Conservation (phyloP, 1,140 invertebrate species). For the Drosophila pallidifrons region DNA sequence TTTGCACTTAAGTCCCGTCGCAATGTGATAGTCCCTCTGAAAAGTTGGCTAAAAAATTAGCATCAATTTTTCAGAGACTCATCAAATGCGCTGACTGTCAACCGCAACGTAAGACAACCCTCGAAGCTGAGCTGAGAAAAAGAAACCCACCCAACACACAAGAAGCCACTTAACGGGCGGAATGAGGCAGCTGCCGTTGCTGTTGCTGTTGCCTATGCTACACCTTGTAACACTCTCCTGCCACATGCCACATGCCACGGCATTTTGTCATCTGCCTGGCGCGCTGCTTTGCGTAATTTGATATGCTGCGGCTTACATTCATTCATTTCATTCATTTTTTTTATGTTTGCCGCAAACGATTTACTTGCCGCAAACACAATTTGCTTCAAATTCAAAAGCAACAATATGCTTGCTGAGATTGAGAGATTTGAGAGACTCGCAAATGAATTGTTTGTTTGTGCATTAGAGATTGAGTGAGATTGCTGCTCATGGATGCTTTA, state of each 20-base stretch:
- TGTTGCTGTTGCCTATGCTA: conserved; percentile 58
- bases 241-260: conserved; percentile 12
- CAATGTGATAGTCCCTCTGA: conserved; percentile 57
- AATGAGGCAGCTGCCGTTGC: conserved; percentile 41
- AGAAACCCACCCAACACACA: not conserved
- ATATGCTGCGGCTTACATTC: conserved; percentile 76
- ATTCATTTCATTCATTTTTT: not conserved
- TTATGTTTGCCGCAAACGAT: conserved; percentile 80
- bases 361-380: conserved; percentile 67
- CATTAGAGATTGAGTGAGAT: conserved; percentile 12
- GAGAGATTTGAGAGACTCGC: conserved; percentile 13
- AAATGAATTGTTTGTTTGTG: conserved; percentile 46
- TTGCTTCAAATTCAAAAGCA: conserved; percentile 70
- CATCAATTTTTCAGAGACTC: conserved; percentile 79
- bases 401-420: conserved; percentile 65
- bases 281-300: conserved; percentile 64
- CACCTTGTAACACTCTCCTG: conserved; percentile 64
- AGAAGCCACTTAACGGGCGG: conserved; percentile 59
- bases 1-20: conserved; percentile 65
- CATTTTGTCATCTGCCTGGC: conserved; percentile 70
- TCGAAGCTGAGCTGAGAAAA: not conserved
- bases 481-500: not conserved
- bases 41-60: conserved; percentile 72
- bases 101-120: conserved; percentile 60
- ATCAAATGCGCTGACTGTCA: conserved; percentile 75